Percentiles rank a stretch among this genome's conserved stretches.
These are phyloP conservation scores for Liolophura sinensis DNA, from an alignment of 1,140 invertebrate genomes.

Conservation along the genomic window DNA sequence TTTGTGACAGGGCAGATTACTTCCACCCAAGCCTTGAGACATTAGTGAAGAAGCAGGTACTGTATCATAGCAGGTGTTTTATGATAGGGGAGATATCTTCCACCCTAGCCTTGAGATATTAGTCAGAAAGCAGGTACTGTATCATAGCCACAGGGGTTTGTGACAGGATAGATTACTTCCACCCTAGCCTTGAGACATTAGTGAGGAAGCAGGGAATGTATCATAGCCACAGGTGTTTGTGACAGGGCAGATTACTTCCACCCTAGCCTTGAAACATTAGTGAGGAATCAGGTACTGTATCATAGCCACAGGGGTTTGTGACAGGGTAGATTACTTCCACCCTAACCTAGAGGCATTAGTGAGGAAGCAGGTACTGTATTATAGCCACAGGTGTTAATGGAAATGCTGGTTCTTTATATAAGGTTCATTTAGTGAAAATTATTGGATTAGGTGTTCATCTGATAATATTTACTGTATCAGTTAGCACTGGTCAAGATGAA, in stretches of 20 bases:
- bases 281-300: not conserved
- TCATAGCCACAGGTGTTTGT: not conserved
- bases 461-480: not conserved
- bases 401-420: not conserved
- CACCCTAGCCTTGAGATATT: not conserved
- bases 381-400: not conserved
- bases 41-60: constrained; percentile 52
- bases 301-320: not conserved
- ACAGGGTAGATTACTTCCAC: not conserved
- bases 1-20: constrained; percentile 43
- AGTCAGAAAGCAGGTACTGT: not conserved
- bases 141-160: not conserved
- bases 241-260: not conserved
- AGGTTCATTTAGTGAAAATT: not conserved
- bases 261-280: not conserved
- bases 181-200: constrained; percentile 39
- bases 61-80: not conserved
- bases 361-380: not conserved
- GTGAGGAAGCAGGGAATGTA: constrained; percentile 31
- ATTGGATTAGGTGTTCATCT: not conserved
- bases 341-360: not conserved
- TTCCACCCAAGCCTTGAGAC: constrained; percentile 56
- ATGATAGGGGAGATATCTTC: not conserved
- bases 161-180: constrained; percentile 34
- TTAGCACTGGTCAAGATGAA: not conserved